phyloP scores from a whole-genome alignment of 53 echinoderm and acorn worm genomes.

The Antedon mediterranea region DNA sequence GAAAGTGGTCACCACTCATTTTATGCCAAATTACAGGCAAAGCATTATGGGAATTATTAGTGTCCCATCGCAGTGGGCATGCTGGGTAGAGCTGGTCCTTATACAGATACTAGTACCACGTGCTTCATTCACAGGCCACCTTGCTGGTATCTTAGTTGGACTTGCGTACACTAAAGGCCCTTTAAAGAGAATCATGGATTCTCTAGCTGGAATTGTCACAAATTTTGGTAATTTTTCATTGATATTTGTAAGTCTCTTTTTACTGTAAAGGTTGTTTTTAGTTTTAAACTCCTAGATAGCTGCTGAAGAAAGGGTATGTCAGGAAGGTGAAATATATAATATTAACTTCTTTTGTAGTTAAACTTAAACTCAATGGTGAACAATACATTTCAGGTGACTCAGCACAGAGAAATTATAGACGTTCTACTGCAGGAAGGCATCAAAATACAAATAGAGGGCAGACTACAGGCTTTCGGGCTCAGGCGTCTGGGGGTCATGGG shows the following conservation, averaged over 20 bases:
- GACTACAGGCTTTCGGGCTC: neutral
- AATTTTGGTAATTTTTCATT: neutral
- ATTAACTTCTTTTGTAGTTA: no score
- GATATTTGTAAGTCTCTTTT: neutral
- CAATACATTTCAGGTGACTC: neutral
- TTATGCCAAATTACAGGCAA: slow-evolving; percentile 65
- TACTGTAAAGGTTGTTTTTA: neutral
- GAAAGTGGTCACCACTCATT: slow-evolving; percentile 77
- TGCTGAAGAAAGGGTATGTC: no score
- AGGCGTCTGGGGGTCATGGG: slow-evolving; percentile 4
- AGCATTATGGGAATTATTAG: slow-evolving; percentile 73
- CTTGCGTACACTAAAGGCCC: slow-evolving; percentile 81
- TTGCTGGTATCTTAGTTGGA: slow-evolving; percentile 89
- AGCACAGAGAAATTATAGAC: neutral
- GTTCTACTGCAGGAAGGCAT: neutral
- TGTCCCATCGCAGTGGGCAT: slow-evolving; percentile 86
- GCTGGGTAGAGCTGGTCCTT: slow-evolving; percentile 85
- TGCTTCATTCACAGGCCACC: slow-evolving; percentile 87
- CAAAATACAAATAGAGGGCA: neutral
- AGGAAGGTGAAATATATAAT: no score
- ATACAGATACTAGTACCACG: slow-evolving; percentile 76
- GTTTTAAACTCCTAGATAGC: neutral
- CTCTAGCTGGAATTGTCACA: slow-evolving; percentile 4
- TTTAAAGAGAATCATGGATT: slow-evolving; percentile 61
- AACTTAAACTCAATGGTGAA: neutral